Percentiles rank a stretch among this genome's conserved stretches.
Conservation (phyloP, 2,113 vertebrate species). For the Arothron firmamentum region DNA sequence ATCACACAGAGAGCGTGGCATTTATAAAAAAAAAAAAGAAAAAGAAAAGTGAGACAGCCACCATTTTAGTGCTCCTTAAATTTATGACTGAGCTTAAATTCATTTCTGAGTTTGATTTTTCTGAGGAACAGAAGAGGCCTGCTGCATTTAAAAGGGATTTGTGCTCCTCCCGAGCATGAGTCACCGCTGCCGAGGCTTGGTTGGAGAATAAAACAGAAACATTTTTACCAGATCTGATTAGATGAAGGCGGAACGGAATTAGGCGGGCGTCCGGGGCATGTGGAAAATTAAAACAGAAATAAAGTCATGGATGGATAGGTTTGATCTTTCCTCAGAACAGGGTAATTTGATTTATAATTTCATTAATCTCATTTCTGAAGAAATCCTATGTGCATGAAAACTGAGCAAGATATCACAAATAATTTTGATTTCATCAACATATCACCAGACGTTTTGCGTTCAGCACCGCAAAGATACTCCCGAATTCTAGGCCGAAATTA, state of each 20-base stretch:
- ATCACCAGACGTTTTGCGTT: too few relatives aligned
- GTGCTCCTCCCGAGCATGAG: conserved; percentile 27
- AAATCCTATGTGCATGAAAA: too few relatives aligned
- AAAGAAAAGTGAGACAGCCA: neutral
- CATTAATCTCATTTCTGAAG: too few relatives aligned
- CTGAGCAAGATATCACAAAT: too few relatives aligned
- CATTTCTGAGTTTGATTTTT: conserved; percentile 20
- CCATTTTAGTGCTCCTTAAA: conserved; percentile 12
- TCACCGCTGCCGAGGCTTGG: conserved; percentile 33
- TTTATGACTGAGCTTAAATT: conserved; percentile 1
- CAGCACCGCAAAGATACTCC: too few relatives aligned
- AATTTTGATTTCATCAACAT: too few relatives aligned
- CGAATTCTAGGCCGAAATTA: too few relatives aligned
- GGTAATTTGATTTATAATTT: too few relatives aligned
- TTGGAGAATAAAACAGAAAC: conserved; percentile 34
- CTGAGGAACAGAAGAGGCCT: neutral
- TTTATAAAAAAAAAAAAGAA: conserved; percentile 4
- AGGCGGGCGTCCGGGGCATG: conserved; percentile 6
- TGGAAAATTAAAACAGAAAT: neutral
- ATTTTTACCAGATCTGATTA: conserved; percentile 1
- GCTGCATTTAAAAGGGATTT: conserved; percentile 21
- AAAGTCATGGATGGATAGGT: too few relatives aligned
- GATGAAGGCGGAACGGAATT: conserved; percentile 20
- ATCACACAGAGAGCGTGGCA: conserved; percentile 14
- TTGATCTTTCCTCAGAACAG: neutral